These are phyloP conservation scores for Encarsia formosa DNA, from an alignment of 2,888 invertebrate species.

Conservation along the genomic window DNA sequence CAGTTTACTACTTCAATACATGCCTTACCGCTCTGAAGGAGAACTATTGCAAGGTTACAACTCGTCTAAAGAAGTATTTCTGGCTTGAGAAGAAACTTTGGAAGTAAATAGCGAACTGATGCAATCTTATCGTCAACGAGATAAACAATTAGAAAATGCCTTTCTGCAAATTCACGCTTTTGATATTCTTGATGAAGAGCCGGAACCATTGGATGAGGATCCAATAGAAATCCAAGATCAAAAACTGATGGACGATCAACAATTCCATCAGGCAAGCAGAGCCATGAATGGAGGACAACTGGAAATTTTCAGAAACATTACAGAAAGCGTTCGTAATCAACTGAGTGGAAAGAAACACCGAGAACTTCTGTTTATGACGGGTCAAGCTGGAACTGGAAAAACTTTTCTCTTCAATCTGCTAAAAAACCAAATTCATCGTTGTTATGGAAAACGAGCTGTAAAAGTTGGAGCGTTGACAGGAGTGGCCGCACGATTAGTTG, in stretches of 20 bases:
- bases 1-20: background rate
- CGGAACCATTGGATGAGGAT: background rate
- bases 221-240: background rate
- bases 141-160: background rate
- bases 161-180: background rate
- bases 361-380: no score
- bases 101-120: background rate
- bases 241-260: background rate
- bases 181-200: background rate
- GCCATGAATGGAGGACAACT: background rate
- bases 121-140: background rate
- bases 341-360: background rate
- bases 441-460: conserved; percentile 13
- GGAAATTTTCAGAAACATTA: background rate
- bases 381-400: no score
- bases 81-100: background rate
- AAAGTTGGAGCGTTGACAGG: conserved; percentile 32
- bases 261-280: background rate
- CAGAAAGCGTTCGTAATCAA: background rate
- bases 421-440: conserved; percentile 10
- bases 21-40: background rate
- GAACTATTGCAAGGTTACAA: background rate
- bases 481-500: no score
- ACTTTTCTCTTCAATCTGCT: no score
- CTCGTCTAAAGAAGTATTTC: background rate